Conservation (phyloP, 1,140 invertebrate species). For the Manduca sexta region DNA sequence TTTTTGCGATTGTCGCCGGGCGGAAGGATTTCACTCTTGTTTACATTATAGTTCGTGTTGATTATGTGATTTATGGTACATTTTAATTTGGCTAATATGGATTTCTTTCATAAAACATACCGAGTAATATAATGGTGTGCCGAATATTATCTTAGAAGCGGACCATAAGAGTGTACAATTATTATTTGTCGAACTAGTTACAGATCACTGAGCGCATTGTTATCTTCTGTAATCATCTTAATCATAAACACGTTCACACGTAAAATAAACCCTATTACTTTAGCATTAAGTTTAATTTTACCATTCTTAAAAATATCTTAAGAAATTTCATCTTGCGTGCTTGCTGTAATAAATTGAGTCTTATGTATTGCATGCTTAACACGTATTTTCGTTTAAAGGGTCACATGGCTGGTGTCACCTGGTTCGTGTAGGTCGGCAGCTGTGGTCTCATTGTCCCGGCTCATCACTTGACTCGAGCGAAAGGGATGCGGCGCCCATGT, state of each 20-base stretch:
- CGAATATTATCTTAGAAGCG: too few species aligned
- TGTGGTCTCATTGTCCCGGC: conserved; percentile 49
- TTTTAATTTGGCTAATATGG: too few species aligned
- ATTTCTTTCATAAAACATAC: too few species aligned
- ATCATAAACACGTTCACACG: conserved; percentile 15
- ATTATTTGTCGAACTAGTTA: conserved; percentile 52
- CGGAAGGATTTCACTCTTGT: too few species aligned
- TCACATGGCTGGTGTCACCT: conserved; percentile 38
- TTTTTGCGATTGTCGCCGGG: conserved; percentile 38
- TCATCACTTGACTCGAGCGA: conserved; percentile 66
- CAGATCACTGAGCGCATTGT: conserved; percentile 60
- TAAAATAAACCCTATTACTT: conserved; percentile 31
- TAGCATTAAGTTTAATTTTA: conserved; percentile 36
- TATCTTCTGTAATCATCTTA: conserved; percentile 50
- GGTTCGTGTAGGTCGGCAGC: conserved; percentile 47
- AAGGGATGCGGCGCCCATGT: conserved; percentile 64
- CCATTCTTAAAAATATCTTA: conserved; percentile 20
- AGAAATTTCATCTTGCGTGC: conserved; percentile 11
- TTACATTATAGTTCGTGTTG: too few species aligned
- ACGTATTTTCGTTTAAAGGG: conserved; percentile 21
- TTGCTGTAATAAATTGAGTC: conserved; percentile 5
- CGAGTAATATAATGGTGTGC: too few species aligned
- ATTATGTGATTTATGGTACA: too few species aligned
- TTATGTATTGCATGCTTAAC: conserved; percentile 8
- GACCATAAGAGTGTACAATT: conserved; percentile 10